These are phyloP conservation scores for Dendroctonus valens DNA, from an alignment of 1,140 invertebrate genomes.

Conservation along the genomic window DNA sequence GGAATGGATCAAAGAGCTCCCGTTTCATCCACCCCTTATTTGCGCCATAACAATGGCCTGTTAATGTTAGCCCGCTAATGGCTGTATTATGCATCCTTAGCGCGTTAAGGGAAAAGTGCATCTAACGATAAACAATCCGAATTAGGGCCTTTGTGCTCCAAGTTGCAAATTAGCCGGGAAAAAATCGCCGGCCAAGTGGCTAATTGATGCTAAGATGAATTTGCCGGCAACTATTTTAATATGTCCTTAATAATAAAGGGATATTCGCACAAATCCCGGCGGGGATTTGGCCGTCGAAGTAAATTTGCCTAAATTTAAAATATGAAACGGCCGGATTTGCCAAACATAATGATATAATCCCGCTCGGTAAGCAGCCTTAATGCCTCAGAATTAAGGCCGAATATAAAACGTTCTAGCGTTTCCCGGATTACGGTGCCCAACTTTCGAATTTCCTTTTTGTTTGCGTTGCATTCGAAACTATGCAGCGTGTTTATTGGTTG, in stretches of 20 bases:
- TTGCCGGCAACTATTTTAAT: constrained; percentile 1
- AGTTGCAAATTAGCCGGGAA: no score
- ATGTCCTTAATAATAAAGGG: constrained; percentile 20
- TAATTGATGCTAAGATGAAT: no score
- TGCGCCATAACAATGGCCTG: no score
- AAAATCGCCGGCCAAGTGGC: no score
- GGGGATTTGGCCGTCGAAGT: constrained; percentile 19
- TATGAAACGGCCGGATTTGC: constrained; percentile 25
- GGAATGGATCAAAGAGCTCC: no score
- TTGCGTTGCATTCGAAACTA: neutral
- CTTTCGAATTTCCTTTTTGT: constrained; percentile 13
- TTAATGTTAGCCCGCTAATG: no score
- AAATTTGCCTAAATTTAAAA: constrained; percentile 25
- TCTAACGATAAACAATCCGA: no score
- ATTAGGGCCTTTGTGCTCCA: no score
- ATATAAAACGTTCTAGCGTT: constrained; percentile 24
- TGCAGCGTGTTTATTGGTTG: no score
- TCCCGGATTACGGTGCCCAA: constrained; percentile 31
- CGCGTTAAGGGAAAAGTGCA: no score
- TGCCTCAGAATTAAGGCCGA: constrained; percentile 22
- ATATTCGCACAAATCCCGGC: constrained; percentile 5
- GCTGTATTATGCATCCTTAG: no score
- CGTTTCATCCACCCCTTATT: no score
- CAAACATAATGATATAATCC: constrained; percentile 28
- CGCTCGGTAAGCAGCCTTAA: constrained; percentile 24